A percentile compares a stretch with the other conserved stretches of the same genome.
phyloP scores from a whole-genome alignment of 2,888 invertebrate genomes.

The Leucania comma region DNA sequence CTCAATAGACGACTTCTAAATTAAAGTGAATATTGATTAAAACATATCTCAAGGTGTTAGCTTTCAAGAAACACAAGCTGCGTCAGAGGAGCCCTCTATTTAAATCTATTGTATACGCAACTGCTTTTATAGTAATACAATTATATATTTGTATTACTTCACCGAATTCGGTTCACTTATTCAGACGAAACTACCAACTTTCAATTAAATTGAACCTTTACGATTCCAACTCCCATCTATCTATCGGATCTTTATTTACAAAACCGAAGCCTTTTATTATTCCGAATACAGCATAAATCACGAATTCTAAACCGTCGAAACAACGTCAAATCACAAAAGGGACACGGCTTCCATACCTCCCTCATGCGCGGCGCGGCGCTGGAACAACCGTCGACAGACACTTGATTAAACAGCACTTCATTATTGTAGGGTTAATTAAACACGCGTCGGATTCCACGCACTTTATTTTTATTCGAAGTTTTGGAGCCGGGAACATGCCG shows the following conservation, averaged over 20 bases:
- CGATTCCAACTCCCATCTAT: not conserved
- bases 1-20: too few species aligned
- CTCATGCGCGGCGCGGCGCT: too few species aligned
- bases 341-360: not conserved
- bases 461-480: constrained; percentile 47
- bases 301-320: not conserved
- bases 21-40: too few species aligned
- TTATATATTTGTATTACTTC: not conserved
- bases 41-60: too few species aligned
- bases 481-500: not conserved
- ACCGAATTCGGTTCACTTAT: not conserved
- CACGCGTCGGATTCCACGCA: constrained; percentile 45
- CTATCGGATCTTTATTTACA: not conserved
- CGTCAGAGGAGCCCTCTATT: too few species aligned
- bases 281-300: not conserved
- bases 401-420: constrained; percentile 58
- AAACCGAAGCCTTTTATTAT: not conserved
- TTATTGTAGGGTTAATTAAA: constrained; percentile 58
- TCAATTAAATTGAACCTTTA: not conserved
- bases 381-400: constrained; percentile 24
- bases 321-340: not conserved
- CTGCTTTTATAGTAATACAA: not conserved
- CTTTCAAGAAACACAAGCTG: too few species aligned
- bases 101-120: not conserved
- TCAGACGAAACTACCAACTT: not conserved